Conservation (phyloP, 2,888 invertebrate genomes). For the Drosophila eohydei region DNA sequence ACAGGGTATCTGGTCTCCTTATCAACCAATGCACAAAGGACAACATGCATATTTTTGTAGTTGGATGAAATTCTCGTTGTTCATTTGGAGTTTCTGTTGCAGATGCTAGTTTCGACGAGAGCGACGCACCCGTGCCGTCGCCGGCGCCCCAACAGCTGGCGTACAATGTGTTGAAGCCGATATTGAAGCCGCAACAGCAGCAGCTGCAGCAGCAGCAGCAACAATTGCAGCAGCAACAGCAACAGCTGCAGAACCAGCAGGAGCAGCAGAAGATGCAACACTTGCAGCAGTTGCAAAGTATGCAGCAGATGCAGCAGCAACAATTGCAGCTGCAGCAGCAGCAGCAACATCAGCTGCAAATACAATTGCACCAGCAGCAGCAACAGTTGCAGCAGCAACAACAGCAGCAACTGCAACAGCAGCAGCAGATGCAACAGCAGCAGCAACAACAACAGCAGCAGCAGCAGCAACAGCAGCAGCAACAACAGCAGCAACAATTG, state of each 20-base stretch:
- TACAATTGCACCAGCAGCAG: slow-evolving; percentile 6
- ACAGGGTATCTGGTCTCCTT: no score
- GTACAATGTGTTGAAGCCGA: slow-evolving; percentile 73
- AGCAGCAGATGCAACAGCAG: not conserved
- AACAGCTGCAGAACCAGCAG: slow-evolving; percentile 18
- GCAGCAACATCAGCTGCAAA: slow-evolving; percentile 41
- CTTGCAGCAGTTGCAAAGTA: slow-evolving; percentile 41
- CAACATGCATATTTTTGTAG: not conserved
- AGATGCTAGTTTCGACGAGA: slow-evolving; percentile 83
- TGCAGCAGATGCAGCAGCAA: slow-evolving; percentile 26
- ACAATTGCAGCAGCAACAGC: slow-evolving; percentile 2
- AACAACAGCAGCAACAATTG: not conserved
- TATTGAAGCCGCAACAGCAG: slow-evolving; percentile 72
- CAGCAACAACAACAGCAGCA: not conserved
- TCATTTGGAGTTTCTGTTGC: slow-evolving; percentile 3
- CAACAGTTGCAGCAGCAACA: slow-evolving; percentile 40
- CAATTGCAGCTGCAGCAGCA: slow-evolving; percentile 41
- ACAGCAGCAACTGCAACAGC: slow-evolving; percentile 18
- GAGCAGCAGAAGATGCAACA: slow-evolving; percentile 40
- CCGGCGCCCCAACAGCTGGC: slow-evolving; percentile 74
- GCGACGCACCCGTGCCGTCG: slow-evolving; percentile 66
- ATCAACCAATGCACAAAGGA: not conserved
- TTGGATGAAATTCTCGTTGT: not conserved
- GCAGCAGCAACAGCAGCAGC: not conserved
- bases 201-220: slow-evolving; percentile 24